A percentile compares a stretch with the other conserved stretches of the same genome.
Conservation (phyloP, 2,113 vertebrate species). For the Alouatta palliata region DNA sequence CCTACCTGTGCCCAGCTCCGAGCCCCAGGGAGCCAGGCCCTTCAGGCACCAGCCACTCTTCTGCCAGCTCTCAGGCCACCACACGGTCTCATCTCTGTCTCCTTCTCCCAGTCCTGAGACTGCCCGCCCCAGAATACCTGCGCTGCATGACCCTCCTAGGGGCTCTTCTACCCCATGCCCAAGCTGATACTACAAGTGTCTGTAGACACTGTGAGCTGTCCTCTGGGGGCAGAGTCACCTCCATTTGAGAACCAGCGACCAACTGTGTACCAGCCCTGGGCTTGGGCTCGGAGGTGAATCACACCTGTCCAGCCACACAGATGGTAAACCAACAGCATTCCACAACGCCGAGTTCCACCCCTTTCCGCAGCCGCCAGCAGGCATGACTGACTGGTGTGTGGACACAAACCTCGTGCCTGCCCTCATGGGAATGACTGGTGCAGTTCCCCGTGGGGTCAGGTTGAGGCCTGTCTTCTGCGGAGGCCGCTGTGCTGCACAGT, state of each 20-base stretch:
- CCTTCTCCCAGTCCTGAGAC: background rate
- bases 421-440: background rate
- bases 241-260: background rate
- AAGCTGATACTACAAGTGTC: background rate
- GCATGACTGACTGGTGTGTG: fast-evolving
- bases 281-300: background rate
- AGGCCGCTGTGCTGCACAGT: background rate
- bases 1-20: background rate
- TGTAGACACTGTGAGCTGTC: background rate
- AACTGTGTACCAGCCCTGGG: background rate
- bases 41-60: background rate
- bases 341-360: background rate
- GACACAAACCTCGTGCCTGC: background rate
- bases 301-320: background rate
- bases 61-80: background rate
- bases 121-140: too few relatives aligned
- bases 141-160: fast-evolving
- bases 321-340: too few relatives aligned
- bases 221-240: too few relatives aligned
- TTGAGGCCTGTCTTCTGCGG: background rate
- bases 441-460: background rate
- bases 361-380: background rate
- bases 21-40: background rate
- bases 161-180: too few relatives aligned
- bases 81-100: background rate